Evolutionary conservation across 1,140 invertebrate species (phyloP).

Genomic region (Bombus pascuorum): DNA sequence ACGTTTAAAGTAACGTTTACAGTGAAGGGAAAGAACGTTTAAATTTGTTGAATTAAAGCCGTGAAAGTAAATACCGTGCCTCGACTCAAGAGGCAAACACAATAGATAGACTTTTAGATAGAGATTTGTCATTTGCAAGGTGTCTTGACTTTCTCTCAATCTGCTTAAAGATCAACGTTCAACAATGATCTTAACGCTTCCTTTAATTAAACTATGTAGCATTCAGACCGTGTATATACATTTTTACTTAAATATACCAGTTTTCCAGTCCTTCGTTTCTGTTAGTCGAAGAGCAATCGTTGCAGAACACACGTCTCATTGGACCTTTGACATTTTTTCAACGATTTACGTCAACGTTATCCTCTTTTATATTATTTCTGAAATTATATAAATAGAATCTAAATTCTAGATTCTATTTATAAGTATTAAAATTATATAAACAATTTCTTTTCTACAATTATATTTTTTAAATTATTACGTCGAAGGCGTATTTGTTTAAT

Average conservation of each 20-base stretch:
- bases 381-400: neutral
- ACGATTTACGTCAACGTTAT: neutral
- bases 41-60: conserved; percentile 18
- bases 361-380: neutral
- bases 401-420: no score
- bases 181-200: neutral
- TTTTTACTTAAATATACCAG: conserved; percentile 48
- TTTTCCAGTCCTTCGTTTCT: conserved; percentile 1
- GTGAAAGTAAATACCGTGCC: conserved; percentile 49
- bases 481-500: neutral
- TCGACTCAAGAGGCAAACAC: conserved; percentile 42
- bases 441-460: no score
- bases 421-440: no score
- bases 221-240: conserved; percentile 58
- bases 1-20: neutral
- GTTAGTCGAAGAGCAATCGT: neutral
- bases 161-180: neutral
- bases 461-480: neutral
- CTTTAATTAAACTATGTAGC: conserved; percentile 33
- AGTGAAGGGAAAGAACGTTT: no score
- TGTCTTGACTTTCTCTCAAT: conserved; percentile 50
- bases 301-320: neutral
- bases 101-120: conserved; percentile 35
- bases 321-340: neutral
- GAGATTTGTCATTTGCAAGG: conserved; percentile 34